Evolutionary conservation across 1,140 invertebrate genomes (phyloP), one percentile per base, ranked within the genome.

Genomic region (Tetragonula clypearis): DNA sequence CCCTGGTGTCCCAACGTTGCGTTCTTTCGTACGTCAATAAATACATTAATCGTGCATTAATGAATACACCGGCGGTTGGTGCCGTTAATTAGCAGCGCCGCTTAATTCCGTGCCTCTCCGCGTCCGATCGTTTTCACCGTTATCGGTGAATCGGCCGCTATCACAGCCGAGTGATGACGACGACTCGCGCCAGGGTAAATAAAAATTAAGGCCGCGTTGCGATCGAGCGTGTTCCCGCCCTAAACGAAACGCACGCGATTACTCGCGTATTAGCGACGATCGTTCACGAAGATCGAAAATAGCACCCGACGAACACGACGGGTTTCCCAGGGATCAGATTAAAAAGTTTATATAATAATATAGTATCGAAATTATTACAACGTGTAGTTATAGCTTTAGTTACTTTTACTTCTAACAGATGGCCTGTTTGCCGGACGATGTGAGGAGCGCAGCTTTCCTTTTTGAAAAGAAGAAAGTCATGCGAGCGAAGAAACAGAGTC

Each of bases 301-400:
- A 30, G 30, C 35, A 35, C 3, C 35, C 35, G 35, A 35, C 3
- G 2, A 35, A 35, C 35, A 35, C 35, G 35, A 35, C 35, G 6
- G 55, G 26, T 79, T 65, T 65, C 55, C 65, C 55, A 15, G 14
- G 71, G 72, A 90, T 86, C 87, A 87, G 88, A 89, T 86, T 82
- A 79, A 73, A 60, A 35, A 71, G 73, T 72, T 73, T 35, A 35
- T 35, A 35, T 35, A 35, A 35, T 35, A 35, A 35, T 35, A 35
- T 35, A 30, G 30, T 30, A 30, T 30, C 30, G 30, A 30, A 30
- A 30, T 30, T 30, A 30, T 30, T 30, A 30, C 30, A 30, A 30
- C 1, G 30, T 30, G 30, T 30, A 30, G 30, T 30, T 30, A 1
- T 30, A 30, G 30, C 1, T 30, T 30, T 30, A 30, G 30, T 30